Percentiles rank a stretch among this genome's conserved stretches.
Evolutionary conservation across 2,888 invertebrate species (phyloP).

Genomic region (Byasa hedistus): DNA sequence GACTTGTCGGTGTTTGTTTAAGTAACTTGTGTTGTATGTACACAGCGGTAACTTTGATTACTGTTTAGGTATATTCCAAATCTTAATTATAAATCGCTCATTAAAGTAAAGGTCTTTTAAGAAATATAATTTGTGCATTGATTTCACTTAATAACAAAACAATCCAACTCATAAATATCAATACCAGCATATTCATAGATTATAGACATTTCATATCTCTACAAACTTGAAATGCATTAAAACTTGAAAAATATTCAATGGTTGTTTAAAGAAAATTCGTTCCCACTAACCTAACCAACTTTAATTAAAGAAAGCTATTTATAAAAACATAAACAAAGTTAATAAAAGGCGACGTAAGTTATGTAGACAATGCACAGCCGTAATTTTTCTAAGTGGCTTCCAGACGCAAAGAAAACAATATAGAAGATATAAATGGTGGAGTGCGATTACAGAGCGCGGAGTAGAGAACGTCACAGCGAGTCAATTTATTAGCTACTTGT

Average conservation of each 20-base stretch:
- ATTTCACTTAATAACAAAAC: too few relatives aligned
- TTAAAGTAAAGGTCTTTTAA: too few relatives aligned
- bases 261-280: background rate
- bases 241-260: too few relatives aligned
- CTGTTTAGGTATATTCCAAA: background rate
- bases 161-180: too few relatives aligned
- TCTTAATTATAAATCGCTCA: too few relatives aligned
- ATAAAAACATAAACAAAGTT: conserved; percentile 2
- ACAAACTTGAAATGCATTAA: too few relatives aligned
- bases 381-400: conserved; percentile 30
- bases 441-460: conserved; percentile 26
- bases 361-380: conserved; percentile 9
- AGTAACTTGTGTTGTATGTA: background rate
- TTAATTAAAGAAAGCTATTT: background rate
- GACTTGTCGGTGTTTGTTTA: conserved; percentile 7
- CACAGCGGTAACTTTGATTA: background rate
- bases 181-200: too few relatives aligned
- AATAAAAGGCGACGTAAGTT: background rate
- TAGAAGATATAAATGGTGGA: conserved; percentile 29
- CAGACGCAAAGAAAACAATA: conserved; percentile 30
- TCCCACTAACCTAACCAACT: background rate
- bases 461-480: conserved; percentile 27
- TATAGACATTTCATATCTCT: too few relatives aligned
- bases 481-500: conserved; percentile 31
- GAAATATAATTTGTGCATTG: too few relatives aligned